Base-by-base conservation (phyloP, 1,140 invertebrate genomes). In the Bombus impatiens region DNA sequence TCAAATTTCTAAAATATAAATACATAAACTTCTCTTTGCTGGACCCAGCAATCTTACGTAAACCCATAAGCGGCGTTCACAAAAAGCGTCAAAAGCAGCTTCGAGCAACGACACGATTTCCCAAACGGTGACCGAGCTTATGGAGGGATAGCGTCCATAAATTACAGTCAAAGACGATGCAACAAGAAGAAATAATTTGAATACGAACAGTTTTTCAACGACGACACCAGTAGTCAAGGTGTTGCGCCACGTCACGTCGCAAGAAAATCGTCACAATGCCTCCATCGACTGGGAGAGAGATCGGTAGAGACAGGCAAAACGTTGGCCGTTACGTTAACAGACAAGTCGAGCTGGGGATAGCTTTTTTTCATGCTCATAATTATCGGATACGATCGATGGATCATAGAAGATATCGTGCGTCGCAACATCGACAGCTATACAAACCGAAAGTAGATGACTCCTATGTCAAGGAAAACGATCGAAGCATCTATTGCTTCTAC, bases 181-280 rank as follows among this genome's bases (percentile, higher is more conserved):
- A 65, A 65, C 32, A 22, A 37, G 53, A 9, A 75, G 57, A 75
- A 82, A 72, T 37, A 68, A 84, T 44, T 84, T 84, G 22, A 59
- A 15, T 22, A 47, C 37, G 40, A 37, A 59, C n/a, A 4, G 22
- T 84, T 84, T 59, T 78, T 78, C 75, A 62, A 78, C 18, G 13
- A 28, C n/a, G 47, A n/a, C 13, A 32, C 18, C 47, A n/a, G 18
- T 32, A 40, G 53, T 35, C 47, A 35, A 72, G 32, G 32, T 72
- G 67, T 79, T 84, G 76, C 67, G 76, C 40, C 76, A 71, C 67
- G 25, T 0, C 25, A 15, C 40, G 59, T 53, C 6, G 47, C 18
- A 72, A 79, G 67, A 79, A 79, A 79, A 65, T 37, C 67, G 62
- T 79, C 53, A 35, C 28, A 67, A 71, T 15, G 42, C 13, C 18